Base-by-base conservation (phyloP, 2,113 vertebrate species). In the Pollachius pollachius region DNA sequence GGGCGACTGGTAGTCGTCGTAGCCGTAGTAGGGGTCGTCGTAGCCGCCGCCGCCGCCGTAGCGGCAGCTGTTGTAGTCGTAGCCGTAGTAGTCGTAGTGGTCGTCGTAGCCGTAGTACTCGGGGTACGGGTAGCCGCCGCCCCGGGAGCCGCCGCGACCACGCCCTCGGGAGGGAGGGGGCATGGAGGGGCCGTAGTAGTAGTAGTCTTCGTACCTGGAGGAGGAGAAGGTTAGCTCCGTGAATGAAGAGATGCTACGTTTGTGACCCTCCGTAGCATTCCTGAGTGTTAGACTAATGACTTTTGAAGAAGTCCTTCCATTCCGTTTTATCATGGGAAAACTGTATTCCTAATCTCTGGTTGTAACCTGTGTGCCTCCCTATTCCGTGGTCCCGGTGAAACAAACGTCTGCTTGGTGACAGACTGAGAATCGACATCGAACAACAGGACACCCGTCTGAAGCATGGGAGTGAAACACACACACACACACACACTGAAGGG, bases 21-120 rank as follows among this genome's bases (percentile, higher is more conserved):
- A 99, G 88, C 97, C 94, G 88, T 96, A 99, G 92, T 98, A 99
- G 70, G 96, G 96, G 91, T 99, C 97, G 71, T 99, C 97, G 83
- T 99, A 99, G 91, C 97, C 97, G 70, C 97, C 96, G 70, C 97
- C 95, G 93, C 96, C 95, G 89, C 94, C 94, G 92, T 96, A 48
- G 41, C 9, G 95, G 93, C 98, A 99, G 90, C 95, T 96, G 93
- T 98, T 94, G 91, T 98, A 98, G 87, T 99, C 96, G 74, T 99
- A 98, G 88, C 95, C 94, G 79, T 99, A 99, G 89, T 99, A 97
- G 94, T 99, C 95, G 37, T 99, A 97, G 91, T 99, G 97, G 92
- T 99, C 97, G 86, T 99, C 97, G 37, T 99, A 99, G 79, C 94
- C 93, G 0, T 98, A 98, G 93, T 98, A 99, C 91, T 99, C 97